These are phyloP conservation scores for Pachliopta kotzebuea DNA, from an alignment of 2,888 invertebrate genomes.

Conservation along the genomic window DNA sequence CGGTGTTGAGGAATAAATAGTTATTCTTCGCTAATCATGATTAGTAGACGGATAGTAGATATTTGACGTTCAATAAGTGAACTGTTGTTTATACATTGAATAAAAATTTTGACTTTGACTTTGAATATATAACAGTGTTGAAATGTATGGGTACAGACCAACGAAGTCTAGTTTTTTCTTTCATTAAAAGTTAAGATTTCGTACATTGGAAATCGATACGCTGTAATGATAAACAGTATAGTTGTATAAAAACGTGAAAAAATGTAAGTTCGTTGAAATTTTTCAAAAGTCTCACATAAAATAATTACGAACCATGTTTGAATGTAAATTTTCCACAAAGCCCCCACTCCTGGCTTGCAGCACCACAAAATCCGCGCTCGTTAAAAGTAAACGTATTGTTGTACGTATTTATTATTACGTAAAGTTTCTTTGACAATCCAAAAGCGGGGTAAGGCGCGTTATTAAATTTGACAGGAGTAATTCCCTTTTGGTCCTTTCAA, in stretches of 20 bases:
- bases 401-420: slow-evolving; percentile 4
- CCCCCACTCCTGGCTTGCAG: neutral
- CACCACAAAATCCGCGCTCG: slow-evolving; percentile 2
- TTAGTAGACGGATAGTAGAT: neutral
- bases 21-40: neutral
- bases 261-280: neutral
- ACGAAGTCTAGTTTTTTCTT: no score
- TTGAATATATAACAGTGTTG: no score
- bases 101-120: no score
- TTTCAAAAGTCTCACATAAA: neutral
- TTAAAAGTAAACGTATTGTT: slow-evolving; percentile 14
- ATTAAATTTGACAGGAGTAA: no score
- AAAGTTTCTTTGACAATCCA: slow-evolving; percentile 7
- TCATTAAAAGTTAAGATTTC: no score
- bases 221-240: no score
- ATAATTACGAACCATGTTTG: slow-evolving; percentile 8
- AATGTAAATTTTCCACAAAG: slow-evolving; percentile 13
- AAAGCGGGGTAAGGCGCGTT: neutral
- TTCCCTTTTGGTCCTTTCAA: no score
- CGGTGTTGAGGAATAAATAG: neutral
- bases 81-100: no score
- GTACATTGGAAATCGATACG: no score
- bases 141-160: no score
- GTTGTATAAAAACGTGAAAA: no score
- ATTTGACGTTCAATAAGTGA: no score